phyloP scores from a whole-genome alignment of 2,888 invertebrate genomes.

The Eutolmus rufibarbis region DNA sequence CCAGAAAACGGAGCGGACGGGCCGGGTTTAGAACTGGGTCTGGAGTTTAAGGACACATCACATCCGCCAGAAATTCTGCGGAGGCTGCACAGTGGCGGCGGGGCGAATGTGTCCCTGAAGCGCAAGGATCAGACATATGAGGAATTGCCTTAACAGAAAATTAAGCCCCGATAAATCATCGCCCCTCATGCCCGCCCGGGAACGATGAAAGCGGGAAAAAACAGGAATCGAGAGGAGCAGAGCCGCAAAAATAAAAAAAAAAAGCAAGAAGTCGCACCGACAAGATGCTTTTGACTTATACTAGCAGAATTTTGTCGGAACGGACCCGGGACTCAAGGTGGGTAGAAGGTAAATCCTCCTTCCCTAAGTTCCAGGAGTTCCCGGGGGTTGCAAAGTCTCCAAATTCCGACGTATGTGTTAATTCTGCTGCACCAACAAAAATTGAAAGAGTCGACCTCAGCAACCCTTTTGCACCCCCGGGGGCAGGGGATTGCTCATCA shows the following conservation, averaged over 20 bases:
- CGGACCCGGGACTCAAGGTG: conserved; percentile 2
- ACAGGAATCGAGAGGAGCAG: background rate
- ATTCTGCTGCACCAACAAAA: conserved; percentile 44
- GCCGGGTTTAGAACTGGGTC: conserved; percentile 35
- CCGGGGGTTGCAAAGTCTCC: background rate
- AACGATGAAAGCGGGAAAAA: conserved; percentile 1
- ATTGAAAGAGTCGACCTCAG: conserved; percentile 36
- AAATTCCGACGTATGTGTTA: conserved; percentile 40
- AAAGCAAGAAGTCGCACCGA: conserved; percentile 8
- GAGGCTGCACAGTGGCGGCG: background rate
- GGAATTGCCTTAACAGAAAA: conserved; percentile 45
- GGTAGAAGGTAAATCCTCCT: background rate
- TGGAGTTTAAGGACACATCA: conserved; percentile 42
- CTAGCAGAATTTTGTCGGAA: background rate
- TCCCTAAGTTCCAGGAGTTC: background rate
- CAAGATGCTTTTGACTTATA: conserved; percentile 27
- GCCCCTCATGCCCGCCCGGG: background rate
- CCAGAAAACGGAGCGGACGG: background rate
- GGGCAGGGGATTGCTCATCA: conserved; percentile 7
- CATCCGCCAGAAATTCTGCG: conserved; percentile 32
- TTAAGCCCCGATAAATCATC: conserved; percentile 46
- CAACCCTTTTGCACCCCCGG: conserved; percentile 39
- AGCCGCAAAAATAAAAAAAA: background rate
- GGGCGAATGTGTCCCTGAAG: conserved; percentile 38
- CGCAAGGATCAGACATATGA: conserved; percentile 43